Percentiles rank a stretch among this genome's conserved stretches.
Conservation (phyloP, 2,888 invertebrate species). For the Acrobasis suavella region DNA sequence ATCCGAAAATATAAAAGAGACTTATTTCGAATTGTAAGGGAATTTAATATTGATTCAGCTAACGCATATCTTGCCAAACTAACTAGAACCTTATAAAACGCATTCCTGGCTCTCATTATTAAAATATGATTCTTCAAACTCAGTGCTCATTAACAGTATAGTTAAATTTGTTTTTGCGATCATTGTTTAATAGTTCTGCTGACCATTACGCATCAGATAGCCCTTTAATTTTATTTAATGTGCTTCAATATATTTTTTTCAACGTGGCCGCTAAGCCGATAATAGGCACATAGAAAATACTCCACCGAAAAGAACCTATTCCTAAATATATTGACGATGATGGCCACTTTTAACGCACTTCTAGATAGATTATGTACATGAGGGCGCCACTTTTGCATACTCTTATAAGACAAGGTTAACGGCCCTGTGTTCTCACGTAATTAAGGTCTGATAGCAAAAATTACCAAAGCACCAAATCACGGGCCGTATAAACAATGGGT, state of each 20-base stretch:
- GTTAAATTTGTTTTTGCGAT: conserved; percentile 13
- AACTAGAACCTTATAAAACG: conserved; percentile 2
- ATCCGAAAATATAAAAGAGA: no score
- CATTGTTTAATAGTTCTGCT: no score
- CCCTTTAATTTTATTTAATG: neutral
- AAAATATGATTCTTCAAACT: neutral
- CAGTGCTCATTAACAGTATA: conserved; percentile 12
- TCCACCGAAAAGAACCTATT: no score
- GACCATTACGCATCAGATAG: neutral
- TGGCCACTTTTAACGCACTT: no score
- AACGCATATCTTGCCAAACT: no score
- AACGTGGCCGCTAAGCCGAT: no score
- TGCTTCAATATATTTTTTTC: no score
- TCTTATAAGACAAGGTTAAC: conserved; percentile 11
- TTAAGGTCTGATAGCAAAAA: conserved; percentile 31
- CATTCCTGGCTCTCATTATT: conserved; percentile 1
- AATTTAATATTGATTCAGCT: no score
- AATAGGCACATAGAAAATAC: no score
- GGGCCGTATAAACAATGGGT: conserved; percentile 31
- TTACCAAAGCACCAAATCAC: conserved; percentile 34
- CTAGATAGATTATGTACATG: neutral
- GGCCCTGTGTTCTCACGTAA: conserved; percentile 26
- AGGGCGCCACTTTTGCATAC: neutral
- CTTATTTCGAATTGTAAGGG: no score
- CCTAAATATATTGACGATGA: no score